These are phyloP conservation scores for Cossypha dichroa DNA, from an alignment of 2,797 vertebrate genomes.

Conservation along the genomic window DNA sequence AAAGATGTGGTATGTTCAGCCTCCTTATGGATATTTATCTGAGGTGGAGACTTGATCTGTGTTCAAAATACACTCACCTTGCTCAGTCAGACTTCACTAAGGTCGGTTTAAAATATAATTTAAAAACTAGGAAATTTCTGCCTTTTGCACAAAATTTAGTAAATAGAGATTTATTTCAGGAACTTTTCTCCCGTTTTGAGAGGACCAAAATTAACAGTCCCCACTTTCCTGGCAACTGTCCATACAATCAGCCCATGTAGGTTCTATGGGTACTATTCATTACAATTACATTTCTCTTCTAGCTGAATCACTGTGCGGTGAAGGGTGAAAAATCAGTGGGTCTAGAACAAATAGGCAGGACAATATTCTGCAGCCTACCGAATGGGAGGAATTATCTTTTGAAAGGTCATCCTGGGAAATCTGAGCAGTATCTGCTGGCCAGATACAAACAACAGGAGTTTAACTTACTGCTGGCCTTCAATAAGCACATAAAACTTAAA, in stretches of 20 bases:
- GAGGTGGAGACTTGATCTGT: background rate
- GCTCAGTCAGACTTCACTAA: background rate
- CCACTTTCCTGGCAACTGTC: background rate
- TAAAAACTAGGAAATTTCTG: background rate
- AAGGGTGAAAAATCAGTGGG: background rate
- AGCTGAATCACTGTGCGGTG: background rate
- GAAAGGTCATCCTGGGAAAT: background rate
- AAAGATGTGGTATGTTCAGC: background rate
- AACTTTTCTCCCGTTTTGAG: background rate
- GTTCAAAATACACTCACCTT: background rate
- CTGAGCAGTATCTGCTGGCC: background rate
- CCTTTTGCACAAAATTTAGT: background rate
- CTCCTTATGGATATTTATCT: background rate
- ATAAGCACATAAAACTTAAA: background rate
- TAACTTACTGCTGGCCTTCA: background rate
- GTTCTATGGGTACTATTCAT: accelerated
- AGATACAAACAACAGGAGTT: background rate
- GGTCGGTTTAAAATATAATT: background rate
- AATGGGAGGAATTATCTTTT: background rate
- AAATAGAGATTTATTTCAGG: background rate
- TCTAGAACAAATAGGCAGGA: background rate
- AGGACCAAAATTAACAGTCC: background rate
- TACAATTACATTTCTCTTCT: background rate
- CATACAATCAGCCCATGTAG: background rate
- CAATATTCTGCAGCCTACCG: background rate